Evolutionary conservation across 1,140 invertebrate genomes (phyloP), one percentile per base, ranked within the genome.

Genomic region (Drosophila auraria): DNA sequence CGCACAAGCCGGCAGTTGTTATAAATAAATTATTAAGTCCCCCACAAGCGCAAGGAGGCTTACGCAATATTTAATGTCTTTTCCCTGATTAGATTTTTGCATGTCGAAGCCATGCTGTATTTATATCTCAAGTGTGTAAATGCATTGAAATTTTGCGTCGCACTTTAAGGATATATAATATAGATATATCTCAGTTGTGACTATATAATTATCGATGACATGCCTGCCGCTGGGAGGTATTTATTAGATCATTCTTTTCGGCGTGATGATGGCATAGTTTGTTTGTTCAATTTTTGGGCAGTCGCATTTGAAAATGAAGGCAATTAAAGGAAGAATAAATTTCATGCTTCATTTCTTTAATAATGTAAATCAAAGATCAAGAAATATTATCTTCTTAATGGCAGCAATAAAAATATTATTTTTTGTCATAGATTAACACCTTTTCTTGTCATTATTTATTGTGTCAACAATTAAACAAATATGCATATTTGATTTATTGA

Each of bases 151-250:
- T 83, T 82, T 71, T 81, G 74, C 84, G 80, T 64, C 83, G 84
- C 78, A 89, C 63, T 74, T 81, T 56, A 65, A 84, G 69, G 68
- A 87, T 80, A 82, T 62, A 68, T 62, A 47, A 27, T 79, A 81
- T 77, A 87, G 50, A 79, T 57, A 25, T 74, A 74, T 74, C 56
- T 73, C 69, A 38, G 57, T 73, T 38, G 36, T 44, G 56, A 53
- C 69, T 63, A 45, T 87, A 87, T 84, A 89, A 84, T 90, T 84
- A 87, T 81, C 81, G 84, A 89, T 89, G 84, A 89, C 81, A 89
- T 71, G 78, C 38, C 12, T 23, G 54, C 20, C 64, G 58, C 65
- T 44, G 49, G 51, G 56, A 36, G 59, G 14, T 45, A 61, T 57
- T 57, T 76, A 89, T 89, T 89, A 89, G 81, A 83, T 89, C 84